Base-by-base conservation (phyloP, 2,888 invertebrate species). In the Pandemis cinnamomeana region DNA sequence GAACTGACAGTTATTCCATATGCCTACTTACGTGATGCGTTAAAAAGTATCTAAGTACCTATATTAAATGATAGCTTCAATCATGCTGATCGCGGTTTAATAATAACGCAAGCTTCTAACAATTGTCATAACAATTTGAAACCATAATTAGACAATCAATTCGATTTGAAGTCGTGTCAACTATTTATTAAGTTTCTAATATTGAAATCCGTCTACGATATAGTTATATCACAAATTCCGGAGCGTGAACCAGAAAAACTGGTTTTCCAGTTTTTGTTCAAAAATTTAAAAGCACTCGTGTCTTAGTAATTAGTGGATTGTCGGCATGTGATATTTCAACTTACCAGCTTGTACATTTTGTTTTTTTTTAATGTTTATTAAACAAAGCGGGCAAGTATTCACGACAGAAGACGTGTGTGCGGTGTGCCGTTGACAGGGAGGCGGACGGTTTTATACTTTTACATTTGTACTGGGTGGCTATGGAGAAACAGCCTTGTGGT, bases 331-430 rank as follows among this genome's bases (percentile, higher is more conserved):
- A 48, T 66, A 67, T 64, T 46, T 68, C 55, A 70, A 89, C 93
- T 93, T 76, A 94, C 94, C 85, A 92, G 86, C 82, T 94, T 94
- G 85, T 88, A 91, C 93, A 93, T 93, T 82, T 83, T 90, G 84
- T 4, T 44, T 53, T 64, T 44, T 46, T 68, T 67, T 41, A 68
- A 53, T 71, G 77, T 77, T 58, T 72, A 77, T 77, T 76, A 46
- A 67, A 77, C 75, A 63, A 66, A 75, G 66, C 71, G 55, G 68
- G 75, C 75, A 75, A 77, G 67, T 77, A 74, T 71, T 72, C 72
- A 71, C 76, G 72, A 76, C 77, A 76, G 81, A 78, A 72, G 78
- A 76, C 72, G 79, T 73, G 68, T 64, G 77, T 83, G 77, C 83
- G 84, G 83, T 87, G 79, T 62, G 71, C 58, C 67, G 67, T 74